Base-by-base conservation (phyloP, 2,888 invertebrate species). In the Folsomia candida region DNA sequence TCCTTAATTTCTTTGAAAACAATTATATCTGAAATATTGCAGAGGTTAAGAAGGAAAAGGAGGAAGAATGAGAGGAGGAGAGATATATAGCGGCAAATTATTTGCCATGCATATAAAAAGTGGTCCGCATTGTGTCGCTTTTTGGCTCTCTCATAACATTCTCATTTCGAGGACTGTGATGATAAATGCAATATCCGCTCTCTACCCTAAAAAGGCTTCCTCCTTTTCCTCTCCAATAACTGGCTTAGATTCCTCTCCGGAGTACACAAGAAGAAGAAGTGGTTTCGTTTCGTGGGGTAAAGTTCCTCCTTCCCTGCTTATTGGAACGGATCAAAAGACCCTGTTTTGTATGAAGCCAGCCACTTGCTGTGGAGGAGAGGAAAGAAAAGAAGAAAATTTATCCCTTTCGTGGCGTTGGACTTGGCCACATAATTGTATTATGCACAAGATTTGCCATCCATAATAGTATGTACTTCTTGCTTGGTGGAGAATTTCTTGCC, bases 111-210 rank as follows among this genome's bases (percentile, higher is more conserved):
- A 76, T 78, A 76, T 74, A 70, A 70, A 73, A 73, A 70, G 64
- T 29, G 68, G 25, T 51, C n/a, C 27, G 59, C 51, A 54, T 67
- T 61, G 68, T 70, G 68, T 71, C 61, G 37, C 65, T 61, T 68
- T 69, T 70, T 75, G 70, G 66, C 68, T 64, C 57, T 70, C 58
- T 67, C 67, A 64, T 67, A 74, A 73, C 74, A 74, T 78, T 78
- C 77, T 79, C 79, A 78, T 77, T 77, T 79, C 74, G 76, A 75
- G 76, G 70, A 74, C 73, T 76, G 71, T 69, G 76, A 80, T 80
- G 80, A 80, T 80, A 78, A 80, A 80, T 80, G 79, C 80, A 78
- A 80, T 78, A 78, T 78, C 78, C 78, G 78, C 70, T 79, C 70
- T 54, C 71, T 70, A 68, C 70, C 70, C 67, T 68, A 47, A 67